These are phyloP conservation scores for Laspeyria flexula DNA, from an alignment of 2,888 invertebrate genomes.

Conservation along the genomic window DNA sequence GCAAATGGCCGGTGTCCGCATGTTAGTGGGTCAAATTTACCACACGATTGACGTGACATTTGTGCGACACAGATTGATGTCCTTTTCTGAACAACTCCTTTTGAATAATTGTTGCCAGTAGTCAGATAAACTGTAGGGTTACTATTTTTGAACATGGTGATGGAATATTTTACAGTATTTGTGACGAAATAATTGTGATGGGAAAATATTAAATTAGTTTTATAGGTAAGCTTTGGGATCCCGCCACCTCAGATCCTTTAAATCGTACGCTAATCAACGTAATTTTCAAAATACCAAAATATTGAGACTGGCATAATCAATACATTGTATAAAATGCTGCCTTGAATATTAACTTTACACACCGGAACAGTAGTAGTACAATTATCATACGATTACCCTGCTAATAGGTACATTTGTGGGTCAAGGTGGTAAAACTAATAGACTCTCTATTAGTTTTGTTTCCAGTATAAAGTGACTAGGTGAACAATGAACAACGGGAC, in stretches of 20 bases:
- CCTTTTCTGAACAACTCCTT: constrained; percentile 31
- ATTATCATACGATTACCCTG: constrained; percentile 28
- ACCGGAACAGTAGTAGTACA: too few species aligned
- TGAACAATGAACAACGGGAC: constrained; percentile 60
- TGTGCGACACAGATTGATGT: constrained; percentile 38
- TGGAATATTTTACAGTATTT: background rate
- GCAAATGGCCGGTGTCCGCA: constrained; percentile 64
- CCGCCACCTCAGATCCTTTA: too few species aligned
- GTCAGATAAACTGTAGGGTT: constrained; percentile 31
- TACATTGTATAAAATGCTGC: too few species aligned
- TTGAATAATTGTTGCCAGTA: constrained; percentile 22
- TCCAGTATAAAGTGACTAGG: constrained; percentile 53
- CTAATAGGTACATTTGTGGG: constrained; percentile 45
- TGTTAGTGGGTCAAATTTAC: constrained; percentile 60
- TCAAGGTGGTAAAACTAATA: constrained; percentile 60
- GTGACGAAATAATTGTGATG: too few species aligned
- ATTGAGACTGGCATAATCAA: too few species aligned
- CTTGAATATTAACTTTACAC: too few species aligned
- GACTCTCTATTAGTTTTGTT: too few species aligned
- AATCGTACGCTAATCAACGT: too few species aligned
- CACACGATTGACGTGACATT: constrained; percentile 52
- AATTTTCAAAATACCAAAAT: too few species aligned
- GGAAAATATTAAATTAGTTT: too few species aligned
- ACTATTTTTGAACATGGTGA: constrained; percentile 5
- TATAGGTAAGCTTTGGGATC: too few species aligned